phyloP scores from a whole-genome alignment of 2,113 vertebrate species.

The Nannospalax galili region DNA sequence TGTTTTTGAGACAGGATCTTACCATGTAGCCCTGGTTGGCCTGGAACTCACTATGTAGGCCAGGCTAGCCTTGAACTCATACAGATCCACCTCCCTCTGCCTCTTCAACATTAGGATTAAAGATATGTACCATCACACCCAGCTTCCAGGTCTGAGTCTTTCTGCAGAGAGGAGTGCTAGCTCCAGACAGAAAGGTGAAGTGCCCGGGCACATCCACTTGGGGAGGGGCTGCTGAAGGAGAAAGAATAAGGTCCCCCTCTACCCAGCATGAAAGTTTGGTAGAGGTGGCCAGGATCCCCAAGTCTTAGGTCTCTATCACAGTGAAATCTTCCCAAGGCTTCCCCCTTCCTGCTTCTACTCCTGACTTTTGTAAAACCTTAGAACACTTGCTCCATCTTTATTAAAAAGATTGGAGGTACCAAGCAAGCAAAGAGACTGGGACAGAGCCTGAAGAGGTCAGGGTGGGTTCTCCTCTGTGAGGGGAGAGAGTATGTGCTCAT shows the following conservation, averaged over 20 bases:
- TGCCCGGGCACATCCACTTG: no score
- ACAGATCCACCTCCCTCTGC: no score
- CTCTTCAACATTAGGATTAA: no score
- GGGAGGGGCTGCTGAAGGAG: neutral
- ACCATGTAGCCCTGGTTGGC: no score
- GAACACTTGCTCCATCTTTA: neutral
- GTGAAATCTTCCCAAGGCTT: neutral
- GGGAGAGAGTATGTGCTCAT: fast-evolving
- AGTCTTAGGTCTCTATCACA: neutral
- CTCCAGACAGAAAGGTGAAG: neutral
- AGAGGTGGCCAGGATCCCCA: neutral
- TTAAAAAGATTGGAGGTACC: neutral
- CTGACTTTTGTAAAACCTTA: neutral
- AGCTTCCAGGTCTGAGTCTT: neutral
- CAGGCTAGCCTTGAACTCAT: no score
- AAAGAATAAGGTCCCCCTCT: neutral
- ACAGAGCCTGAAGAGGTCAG: neutral
- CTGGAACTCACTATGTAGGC: no score
- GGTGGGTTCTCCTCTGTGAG: neutral
- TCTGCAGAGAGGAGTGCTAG: neutral
- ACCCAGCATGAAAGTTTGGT: neutral
- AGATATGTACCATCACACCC: no score
- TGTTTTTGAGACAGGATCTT: no score
- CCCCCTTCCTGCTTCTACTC: neutral
- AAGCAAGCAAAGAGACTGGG: neutral